Conservation (phyloP, 1,140 invertebrate species). For the Polypedilum vanderplanki region DNA sequence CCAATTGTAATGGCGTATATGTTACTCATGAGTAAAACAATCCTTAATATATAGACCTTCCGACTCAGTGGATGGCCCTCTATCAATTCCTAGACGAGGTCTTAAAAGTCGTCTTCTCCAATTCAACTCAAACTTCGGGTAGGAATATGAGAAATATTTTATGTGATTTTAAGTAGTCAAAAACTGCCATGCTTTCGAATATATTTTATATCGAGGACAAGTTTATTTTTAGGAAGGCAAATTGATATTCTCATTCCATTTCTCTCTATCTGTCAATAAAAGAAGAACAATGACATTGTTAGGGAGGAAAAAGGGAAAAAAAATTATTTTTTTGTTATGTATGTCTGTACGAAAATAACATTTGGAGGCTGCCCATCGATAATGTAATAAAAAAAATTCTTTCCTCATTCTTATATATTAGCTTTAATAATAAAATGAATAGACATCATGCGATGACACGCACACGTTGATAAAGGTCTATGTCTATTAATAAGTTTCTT, state of each 20-base stretch:
- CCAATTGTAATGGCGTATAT: neutral
- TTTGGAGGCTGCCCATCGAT: constrained; percentile 58
- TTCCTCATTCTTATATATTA: neutral
- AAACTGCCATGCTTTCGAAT: constrained; percentile 30
- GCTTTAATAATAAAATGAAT: neutral
- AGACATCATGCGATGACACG: neutral
- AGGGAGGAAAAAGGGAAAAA: no score
- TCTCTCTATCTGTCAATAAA: no score
- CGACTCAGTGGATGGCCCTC: constrained; percentile 66
- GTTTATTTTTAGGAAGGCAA: no score
- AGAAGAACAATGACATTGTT: no score
- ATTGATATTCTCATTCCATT: no score
- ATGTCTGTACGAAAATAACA: constrained; percentile 46
- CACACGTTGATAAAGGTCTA: constrained; percentile 11
- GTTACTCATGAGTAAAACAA: neutral
- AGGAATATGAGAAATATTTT: constrained; percentile 42
- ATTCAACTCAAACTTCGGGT: constrained; percentile 81
- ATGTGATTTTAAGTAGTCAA: constrained; percentile 23
- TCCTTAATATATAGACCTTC: constrained; percentile 42
- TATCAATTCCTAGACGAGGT: constrained; percentile 74
- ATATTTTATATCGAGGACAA: constrained; percentile 20
- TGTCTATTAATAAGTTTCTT: neutral
- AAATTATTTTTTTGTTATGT: neutral
- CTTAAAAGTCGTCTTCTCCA: constrained; percentile 81
- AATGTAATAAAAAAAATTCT: no score